Evolutionary conservation across 1,140 invertebrate genomes (phyloP), one percentile per base, ranked within the genome.

Genomic region (Globodera rostochiensis): DNA sequence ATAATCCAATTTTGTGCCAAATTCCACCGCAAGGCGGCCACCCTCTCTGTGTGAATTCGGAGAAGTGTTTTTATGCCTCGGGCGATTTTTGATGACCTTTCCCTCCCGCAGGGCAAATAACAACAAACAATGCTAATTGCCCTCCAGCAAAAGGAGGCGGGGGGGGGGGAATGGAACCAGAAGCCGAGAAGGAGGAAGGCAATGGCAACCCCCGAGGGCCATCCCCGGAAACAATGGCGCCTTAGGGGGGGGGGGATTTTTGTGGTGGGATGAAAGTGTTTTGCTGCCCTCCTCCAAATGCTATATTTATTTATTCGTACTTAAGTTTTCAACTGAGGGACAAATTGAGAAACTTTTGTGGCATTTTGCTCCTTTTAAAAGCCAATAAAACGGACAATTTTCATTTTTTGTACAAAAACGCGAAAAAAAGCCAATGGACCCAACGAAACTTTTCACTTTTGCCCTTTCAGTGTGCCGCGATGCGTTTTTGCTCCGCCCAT

Each of bases 91-190:
- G 57, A 64, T 64, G 57, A 64, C 57, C 57, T 64, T 64, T 64
- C 57, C 19, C 57, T 64, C 19, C 15, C 57, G 19, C 13, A 19
- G 57, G 57, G 57, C 57, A 64, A 64, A 64, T 64, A 19, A 64
- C 57, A 64, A 64, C 57, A 64, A 64, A 64, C 57, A 60, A 60
- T 60, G 57, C 57, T 60, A 60, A 60, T 60, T 60, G 57, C 57
- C 57, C 13, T 50, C 50, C 50, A 50, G 50, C 0, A 50, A 3
- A 6, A 50, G 50, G 3, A 50, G 50, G 7, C 50, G 50, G 7
- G 7, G 6, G 50, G 7, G 50, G 50, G 50, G 7, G 50, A 50
- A 50, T 6, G 50, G 25, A 36, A 36, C 25, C 50, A 50, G 11
- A 50, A 8, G 50, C 50, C 50, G 50, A 6, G 7, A 50, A 6